A percentile compares a stretch with the other conserved stretches of the same genome.
These are phyloP conservation scores for Ophiodon elongatus DNA, from an alignment of 2,113 vertebrate species.

Conservation along the genomic window DNA sequence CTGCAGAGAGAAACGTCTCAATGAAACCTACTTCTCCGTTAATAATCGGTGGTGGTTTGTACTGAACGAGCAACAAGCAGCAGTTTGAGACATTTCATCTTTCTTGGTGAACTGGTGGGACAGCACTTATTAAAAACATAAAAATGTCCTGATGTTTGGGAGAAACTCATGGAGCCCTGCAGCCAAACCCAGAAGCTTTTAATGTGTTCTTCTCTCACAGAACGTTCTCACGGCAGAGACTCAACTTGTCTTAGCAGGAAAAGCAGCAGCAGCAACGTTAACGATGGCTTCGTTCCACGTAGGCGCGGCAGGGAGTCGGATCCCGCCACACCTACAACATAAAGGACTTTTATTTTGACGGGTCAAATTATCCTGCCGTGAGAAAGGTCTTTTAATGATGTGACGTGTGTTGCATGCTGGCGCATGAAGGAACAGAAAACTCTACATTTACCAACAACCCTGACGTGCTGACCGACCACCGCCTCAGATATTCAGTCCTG, in stretches of 20 bases:
- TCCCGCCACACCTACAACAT: background rate
- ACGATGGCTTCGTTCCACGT: background rate
- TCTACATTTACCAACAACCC: no score
- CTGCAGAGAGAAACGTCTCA: no score
- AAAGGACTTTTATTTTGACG: background rate
- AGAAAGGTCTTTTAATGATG: background rate
- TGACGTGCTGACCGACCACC: background rate
- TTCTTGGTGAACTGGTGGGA: no score
- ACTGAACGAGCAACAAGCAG: no score
- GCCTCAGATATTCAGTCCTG: background rate
- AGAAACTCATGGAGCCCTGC: background rate
- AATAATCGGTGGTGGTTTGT: no score
- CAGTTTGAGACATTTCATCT: no score
- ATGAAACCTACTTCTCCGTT: no score
- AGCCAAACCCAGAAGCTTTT: background rate
- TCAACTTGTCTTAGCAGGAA: background rate
- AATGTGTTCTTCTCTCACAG: background rate
- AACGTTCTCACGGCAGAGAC: background rate
- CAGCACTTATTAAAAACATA: no score
- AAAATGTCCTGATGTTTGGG: background rate
- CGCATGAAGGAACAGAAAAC: no score
- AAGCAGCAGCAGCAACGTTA: background rate
- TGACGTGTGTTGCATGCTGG: background rate
- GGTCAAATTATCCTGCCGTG: background rate
- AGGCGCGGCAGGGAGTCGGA: constrained; percentile 34